phyloP scores from a whole-genome alignment of 1,140 invertebrate genomes.

The Penaeus chinensis region DNA sequence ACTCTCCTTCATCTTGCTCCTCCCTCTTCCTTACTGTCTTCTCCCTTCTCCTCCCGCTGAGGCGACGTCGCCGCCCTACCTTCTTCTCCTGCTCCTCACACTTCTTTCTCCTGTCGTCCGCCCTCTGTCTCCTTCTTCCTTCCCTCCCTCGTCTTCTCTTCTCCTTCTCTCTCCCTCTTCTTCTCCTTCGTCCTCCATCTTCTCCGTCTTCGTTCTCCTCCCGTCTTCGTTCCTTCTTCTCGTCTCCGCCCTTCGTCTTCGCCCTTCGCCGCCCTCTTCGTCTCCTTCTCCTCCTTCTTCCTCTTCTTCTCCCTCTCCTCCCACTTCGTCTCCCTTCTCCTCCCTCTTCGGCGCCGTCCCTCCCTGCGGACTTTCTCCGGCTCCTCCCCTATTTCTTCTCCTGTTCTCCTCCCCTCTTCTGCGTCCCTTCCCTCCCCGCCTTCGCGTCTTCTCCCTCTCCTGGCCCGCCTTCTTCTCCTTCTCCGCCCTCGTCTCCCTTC shows the following conservation, averaged over 20 bases:
- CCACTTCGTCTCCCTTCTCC: too few species aligned
- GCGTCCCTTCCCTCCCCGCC: not conserved
- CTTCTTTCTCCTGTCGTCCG: not conserved
- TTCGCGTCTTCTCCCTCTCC: not conserved
- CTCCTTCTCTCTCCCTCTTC: conserved; percentile 10
- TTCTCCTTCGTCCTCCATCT: not conserved
- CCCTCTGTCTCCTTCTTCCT: conserved; percentile 2
- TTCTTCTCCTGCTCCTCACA: not conserved
- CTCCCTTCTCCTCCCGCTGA: not conserved
- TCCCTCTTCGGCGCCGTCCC: too few species aligned
- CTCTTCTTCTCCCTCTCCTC: conserved; percentile 9
- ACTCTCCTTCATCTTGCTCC: not conserved
- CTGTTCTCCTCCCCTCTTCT: not conserved
- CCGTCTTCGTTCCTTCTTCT: too few species aligned
- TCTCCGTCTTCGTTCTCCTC: not conserved
- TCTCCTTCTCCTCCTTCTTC: conserved; percentile 4
- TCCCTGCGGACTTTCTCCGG: too few species aligned
- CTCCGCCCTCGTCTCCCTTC: too few species aligned
- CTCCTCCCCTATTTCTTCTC: too few species aligned
- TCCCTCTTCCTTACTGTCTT: not conserved
- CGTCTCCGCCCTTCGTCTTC: too few species aligned
- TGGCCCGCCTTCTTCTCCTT: not conserved
- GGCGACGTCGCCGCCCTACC: not conserved
- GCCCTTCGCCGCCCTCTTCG: too few species aligned
- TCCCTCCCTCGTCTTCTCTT: conserved; percentile 2